Percentiles rank a stretch among this genome's conserved stretches.
Conservation (phyloP, 2,113 vertebrate genomes). For the Odontophorus gujanensis region DNA sequence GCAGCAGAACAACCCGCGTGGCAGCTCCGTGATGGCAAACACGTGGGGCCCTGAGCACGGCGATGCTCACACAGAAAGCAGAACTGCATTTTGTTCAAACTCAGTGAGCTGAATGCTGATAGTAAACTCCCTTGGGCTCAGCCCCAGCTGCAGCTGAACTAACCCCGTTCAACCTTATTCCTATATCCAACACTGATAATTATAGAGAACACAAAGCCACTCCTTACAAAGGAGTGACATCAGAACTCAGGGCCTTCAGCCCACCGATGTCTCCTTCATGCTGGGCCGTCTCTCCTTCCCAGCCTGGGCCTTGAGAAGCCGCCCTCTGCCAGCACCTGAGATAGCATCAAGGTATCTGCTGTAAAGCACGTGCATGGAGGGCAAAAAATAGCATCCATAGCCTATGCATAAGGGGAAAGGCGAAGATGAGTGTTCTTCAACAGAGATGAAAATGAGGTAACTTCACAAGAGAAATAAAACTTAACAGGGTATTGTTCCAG, state of each 20-base stretch:
- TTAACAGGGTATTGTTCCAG: background rate
- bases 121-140: conserved; percentile 40
- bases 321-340: background rate
- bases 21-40: background rate
- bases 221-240: conserved; percentile 44
- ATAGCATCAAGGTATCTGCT: background rate
- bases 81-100: background rate
- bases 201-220: conserved; percentile 39
- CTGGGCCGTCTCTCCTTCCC: background rate
- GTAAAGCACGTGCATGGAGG: background rate
- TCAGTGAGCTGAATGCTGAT: background rate
- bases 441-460: conserved; percentile 55
- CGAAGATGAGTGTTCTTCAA: background rate
- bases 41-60: conserved; percentile 13
- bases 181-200: conserved; percentile 26
- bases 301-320: background rate
- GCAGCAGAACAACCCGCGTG: background rate
- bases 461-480: background rate
- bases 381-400: background rate
- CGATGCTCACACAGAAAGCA: background rate
- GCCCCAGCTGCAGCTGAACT: conserved; percentile 25
- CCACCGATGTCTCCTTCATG: background rate
- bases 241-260: conserved; percentile 28
- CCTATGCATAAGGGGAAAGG: background rate
- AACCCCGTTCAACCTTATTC: background rate